Evolutionary conservation across 37 sponge, comb jelly and placozoan species (phyloP).

Genomic region (Crambe crambe): DNA sequence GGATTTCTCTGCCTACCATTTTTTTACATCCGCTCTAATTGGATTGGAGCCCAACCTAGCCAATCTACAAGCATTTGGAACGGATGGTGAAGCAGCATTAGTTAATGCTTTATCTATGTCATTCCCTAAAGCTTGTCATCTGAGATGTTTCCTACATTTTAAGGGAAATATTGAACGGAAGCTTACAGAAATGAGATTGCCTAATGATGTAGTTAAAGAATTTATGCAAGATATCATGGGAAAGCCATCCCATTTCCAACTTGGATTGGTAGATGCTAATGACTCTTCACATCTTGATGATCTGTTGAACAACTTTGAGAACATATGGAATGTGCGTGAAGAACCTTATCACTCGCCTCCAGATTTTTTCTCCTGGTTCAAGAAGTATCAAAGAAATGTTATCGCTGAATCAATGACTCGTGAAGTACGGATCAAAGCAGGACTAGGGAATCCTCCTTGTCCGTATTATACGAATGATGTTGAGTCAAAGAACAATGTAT

Average conservation of each 20-base stretch:
- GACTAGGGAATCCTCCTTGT: slow-evolving; percentile 24
- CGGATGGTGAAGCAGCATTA: slow-evolving; percentile 15
- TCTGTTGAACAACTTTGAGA: not conserved
- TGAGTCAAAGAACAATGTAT: slow-evolving; percentile 35
- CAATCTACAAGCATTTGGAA: slow-evolving; percentile 10
- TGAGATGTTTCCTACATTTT: slow-evolving; percentile 29
- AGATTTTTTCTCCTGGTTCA: slow-evolving; percentile 17
- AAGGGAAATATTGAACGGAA: slow-evolving; percentile 15
- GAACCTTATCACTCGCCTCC: slow-evolving; percentile 21
- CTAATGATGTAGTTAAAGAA: not conserved
- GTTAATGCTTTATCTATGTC: not conserved
- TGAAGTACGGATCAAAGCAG: slow-evolving; percentile 19
- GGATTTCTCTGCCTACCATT: slow-evolving; percentile 32
- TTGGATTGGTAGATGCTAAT: slow-evolving; percentile 27
- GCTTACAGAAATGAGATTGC: slow-evolving; percentile 7
- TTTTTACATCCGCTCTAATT: slow-evolving; percentile 21
- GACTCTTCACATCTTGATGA: not conserved
- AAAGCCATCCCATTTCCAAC: slow-evolving; percentile 5
- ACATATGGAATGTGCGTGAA: slow-evolving; percentile 10
- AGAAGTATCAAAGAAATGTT: not conserved
- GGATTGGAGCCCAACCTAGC: not conserved
- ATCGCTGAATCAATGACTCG: not conserved
- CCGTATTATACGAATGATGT: slow-evolving; percentile 44
- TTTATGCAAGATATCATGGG: slow-evolving; percentile 22
- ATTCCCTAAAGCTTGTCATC: slow-evolving; percentile 15